Evolutionary conservation across 2,888 invertebrate species (phyloP), one percentile per base, ranked within the genome.

Genomic region (Xanthia icteritia): DNA sequence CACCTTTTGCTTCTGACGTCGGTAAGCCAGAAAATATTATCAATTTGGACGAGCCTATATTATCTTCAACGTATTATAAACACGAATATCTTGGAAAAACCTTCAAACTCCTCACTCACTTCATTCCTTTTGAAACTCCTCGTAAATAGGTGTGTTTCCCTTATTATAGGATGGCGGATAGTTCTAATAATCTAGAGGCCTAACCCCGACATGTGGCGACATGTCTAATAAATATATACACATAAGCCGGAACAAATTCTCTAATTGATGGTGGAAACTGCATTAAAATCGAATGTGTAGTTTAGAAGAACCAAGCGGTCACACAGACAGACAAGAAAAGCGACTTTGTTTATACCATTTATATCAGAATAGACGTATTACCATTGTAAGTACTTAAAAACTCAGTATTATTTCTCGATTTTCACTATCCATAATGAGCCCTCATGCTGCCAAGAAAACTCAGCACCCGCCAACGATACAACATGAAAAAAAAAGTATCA

Each of bases 391-490:
- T 2, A n/a, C 11, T 42, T 42, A 48, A 58, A n/a, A 39, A 79
- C 54, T 20, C 15, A 45, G 11, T 42, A 56, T 48, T 39, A 3
- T 31, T 48, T 39, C 20, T 20, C 36, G 6, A 45, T 54, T n/a
- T 56, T 27, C 56, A 31, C 20, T 67, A 27, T 27, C 9, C 42
- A 15, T 68, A 73, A 54, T 27, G 36, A 51, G 11, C 11, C 20
- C 8, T n/a, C 11, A 36, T 23, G 15, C 51, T 81, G 78, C 65
- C 81, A 81, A 81, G 42, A 79, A 80, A 77, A 65, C 20, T n/a
- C 23, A 54, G 20, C 39, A 13, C 9, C 20, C 13, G 54, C 31
- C 27, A 66, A 56, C 45, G 20, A 58, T 45, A 48, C 20, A 6
- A 48, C 27, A 66, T 9, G 51, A 45, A 36, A 65, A 71, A n/a